These are phyloP conservation scores for Myotis davidii DNA, from an alignment of 2,113 vertebrate species.

Conservation along the genomic window DNA sequence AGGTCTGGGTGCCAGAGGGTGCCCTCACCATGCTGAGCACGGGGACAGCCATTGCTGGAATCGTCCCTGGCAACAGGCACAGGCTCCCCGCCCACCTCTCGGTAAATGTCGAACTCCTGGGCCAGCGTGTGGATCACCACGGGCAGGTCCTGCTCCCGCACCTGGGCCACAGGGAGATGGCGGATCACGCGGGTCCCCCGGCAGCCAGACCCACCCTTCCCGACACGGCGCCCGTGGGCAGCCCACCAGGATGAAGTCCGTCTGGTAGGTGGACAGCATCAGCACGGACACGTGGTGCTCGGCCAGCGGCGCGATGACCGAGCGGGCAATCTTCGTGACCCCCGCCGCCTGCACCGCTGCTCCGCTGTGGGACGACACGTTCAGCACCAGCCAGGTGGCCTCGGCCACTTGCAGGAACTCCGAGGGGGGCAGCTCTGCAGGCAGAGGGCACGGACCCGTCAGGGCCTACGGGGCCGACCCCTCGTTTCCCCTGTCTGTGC, in stretches of 20 bases:
- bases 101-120: slow-evolving; percentile 95
- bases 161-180: slow-evolving; percentile 81
- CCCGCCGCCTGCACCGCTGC: slow-evolving; percentile 92
- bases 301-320: slow-evolving; percentile 94
- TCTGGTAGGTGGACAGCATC: slow-evolving; percentile 88
- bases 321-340: slow-evolving; percentile 97
- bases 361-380: slow-evolving; percentile 93
- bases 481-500: neutral
- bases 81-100: slow-evolving; percentile 92
- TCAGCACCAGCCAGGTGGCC: slow-evolving; percentile 96
- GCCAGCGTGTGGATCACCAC: slow-evolving; percentile 93
- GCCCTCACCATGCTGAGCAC: slow-evolving; percentile 82
- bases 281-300: slow-evolving; percentile 97
- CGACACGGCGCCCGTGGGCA: neutral
- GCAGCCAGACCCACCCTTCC: rapidly evolving
- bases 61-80: slow-evolving; percentile 87
- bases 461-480: neutral
- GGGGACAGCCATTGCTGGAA: slow-evolving; percentile 88
- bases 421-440: slow-evolving; percentile 92
- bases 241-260: slow-evolving; percentile 72
- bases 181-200: neutral
- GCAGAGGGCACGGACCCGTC: neutral
- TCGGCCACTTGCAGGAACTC: slow-evolving; percentile 94
- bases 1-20: neutral
- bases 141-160: slow-evolving; percentile 94